phyloP scores from a whole-genome alignment of 2,113 vertebrate species.

The rabbit (Oryctolagus cuniculus) region DNA sequence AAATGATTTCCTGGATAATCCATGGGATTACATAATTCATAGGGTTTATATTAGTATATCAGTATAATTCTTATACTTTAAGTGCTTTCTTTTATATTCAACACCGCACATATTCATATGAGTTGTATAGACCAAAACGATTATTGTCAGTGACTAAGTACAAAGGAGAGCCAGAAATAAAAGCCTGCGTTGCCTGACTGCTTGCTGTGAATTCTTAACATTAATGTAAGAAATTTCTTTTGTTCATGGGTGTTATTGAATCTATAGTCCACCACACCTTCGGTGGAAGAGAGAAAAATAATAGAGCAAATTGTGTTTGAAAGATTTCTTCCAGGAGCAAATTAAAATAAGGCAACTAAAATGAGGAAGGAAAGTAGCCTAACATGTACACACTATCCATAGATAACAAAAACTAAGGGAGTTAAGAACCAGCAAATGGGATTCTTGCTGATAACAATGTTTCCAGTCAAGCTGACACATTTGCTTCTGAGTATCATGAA shows the following conservation, averaged over 20 bases:
- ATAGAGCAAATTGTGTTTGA: slow-evolving; percentile 24
- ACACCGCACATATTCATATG: background rate
- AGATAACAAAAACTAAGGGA: background rate
- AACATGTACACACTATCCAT: background rate
- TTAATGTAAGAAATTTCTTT: background rate
- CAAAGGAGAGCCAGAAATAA: background rate
- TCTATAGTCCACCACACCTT: background rate
- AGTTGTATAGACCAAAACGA: slow-evolving; percentile 26
- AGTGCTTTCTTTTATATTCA: background rate
- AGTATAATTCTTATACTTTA: background rate
- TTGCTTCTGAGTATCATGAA: slow-evolving; percentile 4
- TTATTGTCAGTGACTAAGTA: background rate
- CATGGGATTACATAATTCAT: background rate
- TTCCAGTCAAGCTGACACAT: background rate
- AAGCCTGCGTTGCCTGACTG: background rate
- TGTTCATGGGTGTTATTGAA: background rate
- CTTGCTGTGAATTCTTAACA: background rate
- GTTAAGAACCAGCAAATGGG: background rate
- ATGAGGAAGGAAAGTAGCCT: background rate
- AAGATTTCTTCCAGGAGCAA: slow-evolving; percentile 22
- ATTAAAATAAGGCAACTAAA: slow-evolving; percentile 23
- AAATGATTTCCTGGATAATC: background rate
- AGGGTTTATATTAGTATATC: slow-evolving; percentile 18
- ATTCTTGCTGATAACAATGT: background rate
- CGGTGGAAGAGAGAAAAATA: background rate